These are phyloP conservation scores for Samia ricini DNA, from an alignment of 1,140 invertebrate species.

Conservation along the genomic window DNA sequence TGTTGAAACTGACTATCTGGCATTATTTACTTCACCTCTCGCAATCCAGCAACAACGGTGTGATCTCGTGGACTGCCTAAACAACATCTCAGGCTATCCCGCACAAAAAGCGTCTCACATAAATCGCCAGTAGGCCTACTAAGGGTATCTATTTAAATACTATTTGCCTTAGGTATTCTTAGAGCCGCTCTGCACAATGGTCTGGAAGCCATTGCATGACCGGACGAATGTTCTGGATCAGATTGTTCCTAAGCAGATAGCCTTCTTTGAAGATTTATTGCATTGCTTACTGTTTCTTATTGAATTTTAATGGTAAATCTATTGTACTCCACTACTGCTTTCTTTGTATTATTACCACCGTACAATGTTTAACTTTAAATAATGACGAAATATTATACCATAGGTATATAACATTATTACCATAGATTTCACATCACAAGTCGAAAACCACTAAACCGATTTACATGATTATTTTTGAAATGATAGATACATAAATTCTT, in stretches of 20 bases:
- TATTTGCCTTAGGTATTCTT: conserved; percentile 26
- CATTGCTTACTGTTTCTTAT: conserved; percentile 48
- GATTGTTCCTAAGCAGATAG: conserved; percentile 62
- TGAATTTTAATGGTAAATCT: conserved; percentile 69
- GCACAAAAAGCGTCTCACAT: conserved; percentile 36
- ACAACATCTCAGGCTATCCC: too few species aligned
- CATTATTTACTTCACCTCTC: too few species aligned
- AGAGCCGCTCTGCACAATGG: conserved; percentile 40
- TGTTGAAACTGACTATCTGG: too few species aligned
- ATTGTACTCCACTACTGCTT: conserved; percentile 40
- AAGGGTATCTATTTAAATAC: conserved; percentile 64
- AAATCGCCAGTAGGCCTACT: conserved; percentile 53
- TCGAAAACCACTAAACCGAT: too few species aligned
- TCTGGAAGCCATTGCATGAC: conserved; percentile 22
- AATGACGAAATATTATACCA: too few species aligned
- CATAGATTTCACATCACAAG: too few species aligned
- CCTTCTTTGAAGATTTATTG: conserved; percentile 71
- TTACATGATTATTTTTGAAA: too few species aligned
- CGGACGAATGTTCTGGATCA: conserved; percentile 41
- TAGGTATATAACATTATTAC: too few species aligned
- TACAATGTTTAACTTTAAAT: too few species aligned
- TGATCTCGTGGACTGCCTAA: too few species aligned
- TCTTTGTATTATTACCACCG: conserved; percentile 16
- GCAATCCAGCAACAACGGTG: too few species aligned
- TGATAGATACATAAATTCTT: too few species aligned